Base-by-base conservation (phyloP, 2,888 invertebrate genomes). In the Heteromyza rotundicornis region DNA sequence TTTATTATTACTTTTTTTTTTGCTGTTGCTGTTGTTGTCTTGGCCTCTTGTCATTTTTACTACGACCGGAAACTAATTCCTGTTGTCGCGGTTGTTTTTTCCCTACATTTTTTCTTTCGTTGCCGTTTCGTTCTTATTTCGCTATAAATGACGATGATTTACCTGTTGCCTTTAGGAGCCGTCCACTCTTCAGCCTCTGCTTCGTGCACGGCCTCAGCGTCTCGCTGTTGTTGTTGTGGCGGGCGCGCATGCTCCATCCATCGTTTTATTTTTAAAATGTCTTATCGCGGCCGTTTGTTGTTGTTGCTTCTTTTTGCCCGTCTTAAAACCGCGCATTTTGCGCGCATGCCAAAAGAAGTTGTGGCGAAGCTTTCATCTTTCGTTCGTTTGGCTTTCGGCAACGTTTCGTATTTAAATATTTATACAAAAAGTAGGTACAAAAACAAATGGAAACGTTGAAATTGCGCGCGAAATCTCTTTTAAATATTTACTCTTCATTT, bases 61-160 rank as follows among this genome's bases (percentile, higher is more conserved):
- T 73, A 75, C 73, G 75, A 76, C 76, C 76, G 76, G 75, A 76
- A 76, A 75, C 76, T 76, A 75, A 75, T 75, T 74, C 74, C 75
- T 70, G 73, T 71, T 52, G 47, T 40, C 40, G 40, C 19, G 47
- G 36, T 53, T 64, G 64, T 69, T 69, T 50, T 17, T 70, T 2
- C 40, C 44, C 20, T 12, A 24, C 17, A 49, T 1, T 44, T 19
- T 7, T 40, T 53, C 12, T 57, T 50, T 17, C 1, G 19, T 44
- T 50, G 16, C 12, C 36, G 14, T n/a, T 27, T 47, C n/a, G 22
- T 1, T 51, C 36, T 49, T 57, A 27, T 32, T 49, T 47, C 49
- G 54, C 57, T 54, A 57, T 57, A 57, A 57, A 54, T 36, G 17
- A 10, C n/a, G 16, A 40, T 40, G 32, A 22, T 56, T 56, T 56